phyloP scores from a whole-genome alignment of 2,888 invertebrate genomes.

The Boloria euphrosyne region DNA sequence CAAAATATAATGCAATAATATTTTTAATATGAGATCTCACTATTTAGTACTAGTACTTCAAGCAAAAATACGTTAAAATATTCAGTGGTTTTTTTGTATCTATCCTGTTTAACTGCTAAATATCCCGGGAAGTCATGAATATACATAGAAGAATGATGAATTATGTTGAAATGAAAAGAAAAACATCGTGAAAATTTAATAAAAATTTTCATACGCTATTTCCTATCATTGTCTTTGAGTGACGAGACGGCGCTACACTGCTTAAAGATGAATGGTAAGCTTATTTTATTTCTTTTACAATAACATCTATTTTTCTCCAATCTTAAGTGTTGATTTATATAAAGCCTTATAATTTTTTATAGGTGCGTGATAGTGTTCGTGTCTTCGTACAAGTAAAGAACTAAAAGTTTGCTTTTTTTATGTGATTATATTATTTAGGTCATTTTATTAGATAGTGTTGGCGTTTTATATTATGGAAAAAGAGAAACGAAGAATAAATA shows the following conservation, averaged over 20 bases:
- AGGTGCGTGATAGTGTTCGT: too few species aligned
- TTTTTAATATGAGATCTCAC: conserved; percentile 33
- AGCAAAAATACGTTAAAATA: conserved; percentile 13
- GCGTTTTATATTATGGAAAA: too few species aligned
- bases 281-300: conserved; percentile 34
- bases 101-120: conserved; percentile 19
- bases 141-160: conserved; percentile 22
- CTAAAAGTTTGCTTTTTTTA: too few species aligned
- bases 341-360: too few species aligned
- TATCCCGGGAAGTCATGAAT: conserved; percentile 32
- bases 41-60: conserved; percentile 7
- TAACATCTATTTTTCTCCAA: too few species aligned
- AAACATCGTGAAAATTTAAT: conserved; percentile 62
- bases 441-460: too few species aligned
- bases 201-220: conserved; percentile 52
- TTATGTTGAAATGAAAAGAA: conserved; percentile 32
- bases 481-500: too few species aligned
- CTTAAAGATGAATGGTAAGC: conserved; percentile 67
- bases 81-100: conserved; percentile 25
- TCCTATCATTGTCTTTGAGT: conserved; percentile 17
- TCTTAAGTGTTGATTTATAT: too few species aligned
- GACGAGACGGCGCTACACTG: neutral
- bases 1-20: conserved; percentile 14
- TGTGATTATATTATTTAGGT: too few species aligned
- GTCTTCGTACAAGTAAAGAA: too few species aligned